Base-by-base conservation (phyloP, 2,797 vertebrate genomes). In the Podarcis siculus region DNA sequence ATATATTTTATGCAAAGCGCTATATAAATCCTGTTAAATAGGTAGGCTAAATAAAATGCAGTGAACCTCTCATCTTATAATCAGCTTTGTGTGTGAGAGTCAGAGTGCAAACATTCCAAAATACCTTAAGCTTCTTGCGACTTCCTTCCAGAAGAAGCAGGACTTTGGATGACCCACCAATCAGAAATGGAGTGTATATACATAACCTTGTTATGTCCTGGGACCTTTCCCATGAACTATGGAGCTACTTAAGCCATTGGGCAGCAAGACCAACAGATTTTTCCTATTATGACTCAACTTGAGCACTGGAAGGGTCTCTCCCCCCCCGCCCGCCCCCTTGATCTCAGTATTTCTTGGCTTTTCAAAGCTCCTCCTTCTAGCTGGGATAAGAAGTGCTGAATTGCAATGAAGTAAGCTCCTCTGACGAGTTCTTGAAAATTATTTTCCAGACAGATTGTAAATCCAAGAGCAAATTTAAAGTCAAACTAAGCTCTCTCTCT, bases 321-420 rank as follows among this genome's bases (percentile, higher is more conserved):
- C 12, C 49, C 39, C 39, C 49, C 13, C 13, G 1, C 8, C 42
- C 1, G 1, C 3, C 0, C 13, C 13, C 25, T 10, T n/a, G 23
- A 69, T 10, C 30, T 30, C 30, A 9, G 23, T 69, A 2, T 13
- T 2, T 45, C 2, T 86, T 69, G 49, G 17, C 19, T 76, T 39
- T 76, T 42, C 39, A 39, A 76, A 23, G 9, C 15, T 64, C 35
- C 35, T 85, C 4, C 45, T 64, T 39, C 35, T 76, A 39, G 35
- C 19, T 64, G 72, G 25, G 15, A 76, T 10, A 35, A 77, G 32
- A 39, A 10, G 32, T 69, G 8, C 13, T 69, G 30, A 66, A n/a
- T 61, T 79, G 23, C 21, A 39, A 78, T 32, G 27, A 25, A 83
- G n/a, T 32, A 78, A 58, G 25, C 42, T 83, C 13, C 25, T 58